Conservation (phyloP, 2,113 vertebrate species). For the Festucalex cinctus region DNA sequence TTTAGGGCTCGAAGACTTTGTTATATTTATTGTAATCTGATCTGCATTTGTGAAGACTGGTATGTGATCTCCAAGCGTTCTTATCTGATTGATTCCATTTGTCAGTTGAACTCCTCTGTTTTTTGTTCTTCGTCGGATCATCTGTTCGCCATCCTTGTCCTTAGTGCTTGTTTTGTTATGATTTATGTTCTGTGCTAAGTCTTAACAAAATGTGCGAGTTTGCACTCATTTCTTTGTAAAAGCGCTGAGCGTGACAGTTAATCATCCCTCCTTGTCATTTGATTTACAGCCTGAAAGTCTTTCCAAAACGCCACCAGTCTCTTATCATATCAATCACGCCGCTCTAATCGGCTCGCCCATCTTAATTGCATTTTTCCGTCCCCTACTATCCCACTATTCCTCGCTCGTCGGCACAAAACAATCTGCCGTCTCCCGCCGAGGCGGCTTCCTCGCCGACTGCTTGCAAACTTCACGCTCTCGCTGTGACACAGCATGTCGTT, state of each 20-base stretch:
- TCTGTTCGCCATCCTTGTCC: not conserved
- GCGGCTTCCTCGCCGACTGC: not conserved
- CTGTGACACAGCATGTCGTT: not conserved
- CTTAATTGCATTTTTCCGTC: conserved; percentile 9
- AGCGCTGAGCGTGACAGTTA: not conserved
- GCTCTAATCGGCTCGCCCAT: not conserved
- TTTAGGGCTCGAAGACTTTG: not conserved
- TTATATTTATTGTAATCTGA: not conserved
- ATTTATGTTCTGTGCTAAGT: not conserved
- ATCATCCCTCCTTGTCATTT: not conserved
- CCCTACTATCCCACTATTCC: not conserved
- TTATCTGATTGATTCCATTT: not conserved
- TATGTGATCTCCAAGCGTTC: not conserved
- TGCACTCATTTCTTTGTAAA: not conserved
- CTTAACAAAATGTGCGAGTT: not conserved
- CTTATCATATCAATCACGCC: not conserved
- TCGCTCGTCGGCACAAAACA: not conserved
- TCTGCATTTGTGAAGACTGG: not conserved
- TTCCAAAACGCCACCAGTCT: not conserved
- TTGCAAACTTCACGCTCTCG: not conserved
- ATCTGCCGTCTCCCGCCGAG: not conserved
- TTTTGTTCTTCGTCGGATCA: not conserved
- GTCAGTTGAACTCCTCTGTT: not conserved
- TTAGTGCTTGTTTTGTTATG: not conserved
- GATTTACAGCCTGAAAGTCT: not conserved